A percentile compares a stretch with the other conserved stretches of the same genome.
Conservation (phyloP, 2,113 vertebrate species). For the Protobothrops flavoviridis region DNA sequence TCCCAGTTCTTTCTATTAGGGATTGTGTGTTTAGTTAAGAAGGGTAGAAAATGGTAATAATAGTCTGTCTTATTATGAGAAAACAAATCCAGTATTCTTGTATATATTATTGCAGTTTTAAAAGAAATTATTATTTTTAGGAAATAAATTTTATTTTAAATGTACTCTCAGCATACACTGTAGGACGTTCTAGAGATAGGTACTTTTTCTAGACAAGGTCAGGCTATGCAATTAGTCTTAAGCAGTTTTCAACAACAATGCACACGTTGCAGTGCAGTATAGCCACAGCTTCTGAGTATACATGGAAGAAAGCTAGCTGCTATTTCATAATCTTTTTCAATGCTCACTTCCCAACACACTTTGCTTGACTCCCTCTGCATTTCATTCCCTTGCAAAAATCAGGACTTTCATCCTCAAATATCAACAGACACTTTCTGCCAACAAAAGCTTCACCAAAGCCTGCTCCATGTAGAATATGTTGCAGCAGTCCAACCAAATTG, state of each 20-base stretch:
- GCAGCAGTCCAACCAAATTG: not conserved
- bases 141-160: not conserved
- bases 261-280: not conserved
- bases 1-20: not conserved
- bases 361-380: not conserved
- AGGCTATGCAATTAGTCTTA: not conserved
- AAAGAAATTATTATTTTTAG: not conserved
- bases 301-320: not conserved
- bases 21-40: not conserved
- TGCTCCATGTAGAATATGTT: not conserved
- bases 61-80: not conserved
- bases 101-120: not conserved
- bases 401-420: not conserved
- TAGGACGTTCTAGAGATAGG: not conserved
- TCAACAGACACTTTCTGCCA: not conserved
- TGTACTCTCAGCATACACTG: not conserved
- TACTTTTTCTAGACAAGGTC: not conserved
- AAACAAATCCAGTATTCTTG: not conserved
- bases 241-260: not conserved
- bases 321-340: not conserved
- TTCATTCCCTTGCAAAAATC: not conserved
- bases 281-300: not conserved
- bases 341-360: not conserved
- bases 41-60: not conserved
- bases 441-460: not conserved